Base-by-base conservation (phyloP, 2,888 invertebrate genomes). In the Pandemis heparana region DNA sequence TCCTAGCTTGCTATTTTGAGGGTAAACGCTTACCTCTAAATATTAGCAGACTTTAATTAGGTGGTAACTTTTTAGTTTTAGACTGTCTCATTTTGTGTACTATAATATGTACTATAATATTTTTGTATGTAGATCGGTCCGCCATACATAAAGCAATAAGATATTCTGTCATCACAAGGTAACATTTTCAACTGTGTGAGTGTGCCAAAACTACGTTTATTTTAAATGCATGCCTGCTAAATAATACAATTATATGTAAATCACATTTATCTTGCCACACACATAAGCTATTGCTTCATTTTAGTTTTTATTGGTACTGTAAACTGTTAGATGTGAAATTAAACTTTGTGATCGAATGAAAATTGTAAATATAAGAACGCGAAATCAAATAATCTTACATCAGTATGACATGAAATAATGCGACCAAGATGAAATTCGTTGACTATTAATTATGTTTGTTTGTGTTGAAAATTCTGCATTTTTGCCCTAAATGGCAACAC, bases 51-150 rank as follows among this genome's bases (percentile, higher is more conserved):
- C 46, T 48, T 46, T 18, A 16, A 62, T 65, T 53, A 53, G 63
- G 63, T n/a, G 62, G 46, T 59, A 60, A 32, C 8, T 66, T 64
- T 74, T 70, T 56, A 1, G 56, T 48, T 46, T 18, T 70, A 46
- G 46, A 64, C 48, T 10, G 56, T 68, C 23, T 73, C 48, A 63
- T 18, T 72, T 56, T 12, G 63, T 64, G 73, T 73, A 73, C 63
- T 69, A 73, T 69, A 73, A 63, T 69, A n/a, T n/a, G n/a, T n/a
- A n/a, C n/a, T n/a, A n/a, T n/a, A 18, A 73, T 73, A 73, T 69
- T 73, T 73, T 73, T 73, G 63, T 69, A 73, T 73, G 68, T 63
- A 73, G 73, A 73, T 64, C 62, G 48, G 59, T 69, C 41, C 63
- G 73, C 73, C 73, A 64, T 73, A 68, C 56, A 63, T 65, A 65